phyloP scores from a whole-genome alignment of 2,888 invertebrate species.

The Amblyjoppa fuscipennis region DNA sequence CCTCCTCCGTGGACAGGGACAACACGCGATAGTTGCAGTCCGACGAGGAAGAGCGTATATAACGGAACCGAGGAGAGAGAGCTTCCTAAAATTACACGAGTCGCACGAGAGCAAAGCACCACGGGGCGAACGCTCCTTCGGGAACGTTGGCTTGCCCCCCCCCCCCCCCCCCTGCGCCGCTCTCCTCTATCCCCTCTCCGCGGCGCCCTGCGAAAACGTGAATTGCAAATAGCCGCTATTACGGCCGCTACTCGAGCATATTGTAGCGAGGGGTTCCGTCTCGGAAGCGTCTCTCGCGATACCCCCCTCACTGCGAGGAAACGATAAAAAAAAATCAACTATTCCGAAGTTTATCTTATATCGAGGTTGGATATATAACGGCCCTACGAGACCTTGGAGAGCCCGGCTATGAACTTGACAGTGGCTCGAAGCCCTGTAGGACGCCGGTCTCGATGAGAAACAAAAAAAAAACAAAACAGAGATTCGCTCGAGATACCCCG shows the following conservation, averaged over 20 bases:
- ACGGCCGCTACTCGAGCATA: slow-evolving; percentile 15
- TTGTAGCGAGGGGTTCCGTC: slow-evolving; percentile 16
- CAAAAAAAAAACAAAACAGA: neutral
- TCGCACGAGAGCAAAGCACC: slow-evolving; percentile 45
- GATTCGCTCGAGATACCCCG: neutral
- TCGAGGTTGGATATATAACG: neutral
- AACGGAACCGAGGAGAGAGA: slow-evolving; percentile 48
- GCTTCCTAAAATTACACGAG: slow-evolving; percentile 72
- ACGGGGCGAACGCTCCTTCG: slow-evolving; percentile 28
- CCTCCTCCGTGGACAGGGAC: slow-evolving; percentile 57
- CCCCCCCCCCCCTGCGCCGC: neutral
- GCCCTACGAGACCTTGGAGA: too few relatives aligned
- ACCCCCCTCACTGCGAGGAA: too few relatives aligned
- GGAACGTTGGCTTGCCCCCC: slow-evolving; percentile 21
- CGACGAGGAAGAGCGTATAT: slow-evolving; percentile 44
- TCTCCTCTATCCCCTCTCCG: neutral
- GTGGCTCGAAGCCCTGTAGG: too few relatives aligned
- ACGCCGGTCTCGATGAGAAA: neutral
- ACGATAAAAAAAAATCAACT: too few relatives aligned
- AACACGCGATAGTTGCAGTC: slow-evolving; percentile 46
- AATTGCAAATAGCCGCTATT: slow-evolving; percentile 50
- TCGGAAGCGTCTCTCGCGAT: slow-evolving; percentile 4
- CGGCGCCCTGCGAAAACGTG: neutral
- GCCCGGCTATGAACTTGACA: too few relatives aligned
- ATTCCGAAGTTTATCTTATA: neutral